Conservation (phyloP, 1,140 invertebrate genomes). For the Drosophila athabasca region DNA sequence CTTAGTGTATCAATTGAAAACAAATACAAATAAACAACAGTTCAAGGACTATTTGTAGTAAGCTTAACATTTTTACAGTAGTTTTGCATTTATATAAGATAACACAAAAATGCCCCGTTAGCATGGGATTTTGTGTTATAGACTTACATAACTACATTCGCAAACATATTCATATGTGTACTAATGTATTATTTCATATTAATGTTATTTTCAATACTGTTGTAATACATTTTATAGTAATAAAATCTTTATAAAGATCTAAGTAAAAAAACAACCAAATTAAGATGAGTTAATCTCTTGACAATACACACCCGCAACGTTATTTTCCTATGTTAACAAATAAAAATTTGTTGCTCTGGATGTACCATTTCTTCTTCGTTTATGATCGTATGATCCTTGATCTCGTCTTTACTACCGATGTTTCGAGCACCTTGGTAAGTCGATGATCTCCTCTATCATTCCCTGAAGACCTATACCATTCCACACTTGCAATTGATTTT, state of each 20-base stretch:
- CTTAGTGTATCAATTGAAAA: constrained; percentile 58
- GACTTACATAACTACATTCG: constrained; percentile 63
- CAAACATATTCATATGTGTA: constrained; percentile 62
- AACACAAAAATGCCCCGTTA: constrained; percentile 56
- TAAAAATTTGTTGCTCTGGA: too few relatives aligned
- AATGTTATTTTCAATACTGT: constrained; percentile 68
- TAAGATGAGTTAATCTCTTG: background rate
- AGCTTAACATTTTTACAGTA: constrained; percentile 68
- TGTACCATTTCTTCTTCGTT: too few relatives aligned
- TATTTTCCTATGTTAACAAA: too few relatives aligned
- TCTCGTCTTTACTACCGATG: too few relatives aligned
- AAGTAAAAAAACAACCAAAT: constrained; percentile 14
- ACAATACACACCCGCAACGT: too few relatives aligned
- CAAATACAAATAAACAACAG: constrained; percentile 55
- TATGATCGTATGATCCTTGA: too few relatives aligned
- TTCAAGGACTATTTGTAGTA: constrained; percentile 56
- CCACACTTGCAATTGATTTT: too few relatives aligned
- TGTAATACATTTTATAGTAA: constrained; percentile 70
- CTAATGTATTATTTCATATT: constrained; percentile 67
- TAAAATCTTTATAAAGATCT: constrained; percentile 65
- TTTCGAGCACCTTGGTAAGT: too few relatives aligned
- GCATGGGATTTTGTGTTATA: constrained; percentile 62
- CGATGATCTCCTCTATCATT: too few relatives aligned
- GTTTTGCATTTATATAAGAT: constrained; percentile 76
- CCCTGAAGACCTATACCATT: too few relatives aligned